Evolutionary conservation across 2,113 vertebrate species (phyloP), one percentile per base, ranked within the genome.

Genomic region (Seriola quinqueradiata): DNA sequence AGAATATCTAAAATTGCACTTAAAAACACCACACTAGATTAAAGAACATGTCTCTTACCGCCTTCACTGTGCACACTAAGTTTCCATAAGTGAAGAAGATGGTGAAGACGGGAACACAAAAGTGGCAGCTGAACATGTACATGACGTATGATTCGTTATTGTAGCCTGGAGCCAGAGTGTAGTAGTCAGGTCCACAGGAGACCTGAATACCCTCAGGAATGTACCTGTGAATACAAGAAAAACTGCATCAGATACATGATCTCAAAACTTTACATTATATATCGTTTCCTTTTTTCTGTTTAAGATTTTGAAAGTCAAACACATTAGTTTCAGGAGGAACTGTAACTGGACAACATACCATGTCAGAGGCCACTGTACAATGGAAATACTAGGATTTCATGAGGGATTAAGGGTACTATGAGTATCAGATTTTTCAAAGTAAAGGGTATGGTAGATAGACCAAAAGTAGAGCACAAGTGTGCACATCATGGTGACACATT

Each of bases 31-130:
- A 54, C 52, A 54, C 21, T 28, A 28, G 28, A 28, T 28, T 9
- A n/a, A 54, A 11, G 21, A 10, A 4, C 8, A 11, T 54, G 19
- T 23, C 8, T 23, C 2, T 93, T 94, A 96, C 95, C 87, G 95
- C 95, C 79, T 95, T 94, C 82, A 96, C 95, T 94, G 95, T 96
- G 85, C 0, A 96, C 93, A 59, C 50, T n/a, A 96, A 94, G 60
- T 87, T 92, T 23, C 96, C 95, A 0, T 96, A 96, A 55, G 95
- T 95, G 88, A 96, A 96, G 90, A 95, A 95, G 46, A 96, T 96
- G 82, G 92, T 32, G 71, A 81, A 9, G 8, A 96, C 93, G 0
- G 96, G 96, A 63, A 93, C 16, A 36, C 80, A 4, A 89, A 96
- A 96, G 87, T 96, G 92, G 75, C 0, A 23, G 50, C 19, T 21